These are phyloP conservation scores for Paraescarpia echinospica DNA, from an alignment of 1,140 invertebrate species.

Conservation along the genomic window DNA sequence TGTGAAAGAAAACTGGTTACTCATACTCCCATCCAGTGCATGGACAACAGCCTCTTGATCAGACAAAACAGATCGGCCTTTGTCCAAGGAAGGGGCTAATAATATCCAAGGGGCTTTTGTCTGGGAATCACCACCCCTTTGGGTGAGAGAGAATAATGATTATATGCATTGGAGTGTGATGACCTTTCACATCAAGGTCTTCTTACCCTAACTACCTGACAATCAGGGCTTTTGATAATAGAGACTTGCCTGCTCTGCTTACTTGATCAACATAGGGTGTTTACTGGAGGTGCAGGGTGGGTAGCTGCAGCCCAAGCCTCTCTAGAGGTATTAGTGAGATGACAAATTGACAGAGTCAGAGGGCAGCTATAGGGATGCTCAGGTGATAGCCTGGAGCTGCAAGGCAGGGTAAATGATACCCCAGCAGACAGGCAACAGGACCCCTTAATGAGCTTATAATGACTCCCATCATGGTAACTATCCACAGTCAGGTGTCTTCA, in stretches of 20 bases:
- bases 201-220: neutral
- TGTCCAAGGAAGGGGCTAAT: too few species aligned
- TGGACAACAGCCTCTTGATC: too few species aligned
- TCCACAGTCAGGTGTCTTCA: neutral
- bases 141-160: too few species aligned
- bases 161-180: neutral
- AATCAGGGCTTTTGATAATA: neutral
- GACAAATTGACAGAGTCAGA: neutral
- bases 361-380: neutral
- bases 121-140: too few species aligned
- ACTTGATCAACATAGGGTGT: neutral
- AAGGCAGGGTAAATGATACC: neutral
- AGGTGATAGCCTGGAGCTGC: neutral
- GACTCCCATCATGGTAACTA: neutral
- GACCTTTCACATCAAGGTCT: neutral
- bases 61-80: too few species aligned
- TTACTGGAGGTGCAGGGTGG: neutral
- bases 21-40: neutral
- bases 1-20: too few species aligned
- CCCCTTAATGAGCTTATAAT: neutral
- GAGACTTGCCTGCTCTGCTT: neutral
- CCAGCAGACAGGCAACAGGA: neutral
- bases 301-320: neutral
- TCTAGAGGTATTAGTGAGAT: neutral
- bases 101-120: too few species aligned